Evolutionary conservation across 2,797 vertebrate genomes (phyloP).

Genomic region (Perdix hodgsoniae): DNA sequence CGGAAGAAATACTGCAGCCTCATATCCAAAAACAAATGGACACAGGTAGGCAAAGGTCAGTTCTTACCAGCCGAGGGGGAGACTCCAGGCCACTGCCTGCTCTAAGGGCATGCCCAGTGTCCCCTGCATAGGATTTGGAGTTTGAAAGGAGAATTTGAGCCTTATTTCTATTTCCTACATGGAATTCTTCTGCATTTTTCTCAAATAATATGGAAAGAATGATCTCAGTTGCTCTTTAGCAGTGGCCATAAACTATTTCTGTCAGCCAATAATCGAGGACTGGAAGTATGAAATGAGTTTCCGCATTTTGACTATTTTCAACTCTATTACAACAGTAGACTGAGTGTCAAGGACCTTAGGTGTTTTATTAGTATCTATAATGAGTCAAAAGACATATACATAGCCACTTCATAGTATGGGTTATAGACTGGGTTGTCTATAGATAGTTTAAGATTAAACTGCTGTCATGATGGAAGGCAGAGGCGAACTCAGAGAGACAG

Average conservation of each 20-base stretch:
- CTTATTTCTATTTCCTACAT: background rate
- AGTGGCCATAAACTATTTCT: background rate
- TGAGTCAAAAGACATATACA: background rate
- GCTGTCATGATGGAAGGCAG: background rate
- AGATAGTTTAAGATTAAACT: background rate
- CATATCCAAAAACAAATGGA: background rate
- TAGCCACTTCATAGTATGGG: background rate
- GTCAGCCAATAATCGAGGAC: background rate
- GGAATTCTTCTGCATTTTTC: background rate
- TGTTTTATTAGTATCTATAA: slow-evolving; percentile 10
- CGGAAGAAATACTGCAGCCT: background rate
- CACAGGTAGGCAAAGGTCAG: background rate
- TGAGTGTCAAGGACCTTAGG: slow-evolving; percentile 16
- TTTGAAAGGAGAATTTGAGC: background rate
- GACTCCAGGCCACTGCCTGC: background rate
- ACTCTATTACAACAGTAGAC: background rate
- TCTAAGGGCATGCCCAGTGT: background rate
- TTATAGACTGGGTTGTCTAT: background rate
- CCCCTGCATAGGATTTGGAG: accelerated
- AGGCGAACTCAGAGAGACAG: background rate
- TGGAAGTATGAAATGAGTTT: background rate
- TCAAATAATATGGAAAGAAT: background rate
- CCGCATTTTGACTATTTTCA: slow-evolving; percentile 31
- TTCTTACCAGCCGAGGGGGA: accelerated
- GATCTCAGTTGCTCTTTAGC: background rate